Evolutionary conservation across 2,888 invertebrate genomes (phyloP).

Genomic region (Callimorpha dominula): DNA sequence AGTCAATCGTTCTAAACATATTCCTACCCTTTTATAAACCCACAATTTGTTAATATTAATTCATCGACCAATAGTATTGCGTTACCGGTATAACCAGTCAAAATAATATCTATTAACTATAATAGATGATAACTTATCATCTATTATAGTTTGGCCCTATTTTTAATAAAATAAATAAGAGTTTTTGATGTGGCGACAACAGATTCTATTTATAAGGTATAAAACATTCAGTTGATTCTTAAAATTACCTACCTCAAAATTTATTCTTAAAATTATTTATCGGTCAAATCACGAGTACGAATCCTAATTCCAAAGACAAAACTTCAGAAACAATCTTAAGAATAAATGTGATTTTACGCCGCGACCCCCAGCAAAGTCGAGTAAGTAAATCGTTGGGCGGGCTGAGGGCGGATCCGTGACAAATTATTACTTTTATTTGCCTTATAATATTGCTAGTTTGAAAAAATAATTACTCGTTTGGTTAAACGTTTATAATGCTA

Average conservation of each 20-base stretch:
- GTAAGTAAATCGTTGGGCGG: slow-evolving; percentile 63
- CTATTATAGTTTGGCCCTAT: too few species aligned
- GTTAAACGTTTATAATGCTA: slow-evolving; percentile 1
- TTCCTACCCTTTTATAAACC: too few species aligned
- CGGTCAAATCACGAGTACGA: slow-evolving; percentile 21
- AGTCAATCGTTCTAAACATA: too few species aligned
- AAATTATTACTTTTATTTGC: slow-evolving; percentile 77
- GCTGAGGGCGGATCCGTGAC: slow-evolving; percentile 47
- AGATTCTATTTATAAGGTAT: too few species aligned
- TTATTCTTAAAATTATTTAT: slow-evolving; percentile 19
- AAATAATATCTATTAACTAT: too few species aligned
- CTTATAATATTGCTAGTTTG: slow-evolving; percentile 61
- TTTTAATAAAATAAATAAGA: too few species aligned
- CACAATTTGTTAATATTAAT: too few species aligned
- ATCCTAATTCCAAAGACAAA: slow-evolving; percentile 26
- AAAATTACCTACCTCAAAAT: background rate
- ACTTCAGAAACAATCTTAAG: slow-evolving; percentile 28
- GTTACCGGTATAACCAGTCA: too few species aligned
- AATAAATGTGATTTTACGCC: slow-evolving; percentile 31
- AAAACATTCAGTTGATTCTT: background rate
- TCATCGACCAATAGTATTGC: too few species aligned
- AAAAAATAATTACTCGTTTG: slow-evolving; percentile 64
- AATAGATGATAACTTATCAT: too few species aligned
- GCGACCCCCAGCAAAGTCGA: slow-evolving; percentile 40
- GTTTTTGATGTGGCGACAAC: too few species aligned